Conservation (phyloP, 64 coral and sea anemone genomes). For the Stichodactyla mertensii region DNA sequence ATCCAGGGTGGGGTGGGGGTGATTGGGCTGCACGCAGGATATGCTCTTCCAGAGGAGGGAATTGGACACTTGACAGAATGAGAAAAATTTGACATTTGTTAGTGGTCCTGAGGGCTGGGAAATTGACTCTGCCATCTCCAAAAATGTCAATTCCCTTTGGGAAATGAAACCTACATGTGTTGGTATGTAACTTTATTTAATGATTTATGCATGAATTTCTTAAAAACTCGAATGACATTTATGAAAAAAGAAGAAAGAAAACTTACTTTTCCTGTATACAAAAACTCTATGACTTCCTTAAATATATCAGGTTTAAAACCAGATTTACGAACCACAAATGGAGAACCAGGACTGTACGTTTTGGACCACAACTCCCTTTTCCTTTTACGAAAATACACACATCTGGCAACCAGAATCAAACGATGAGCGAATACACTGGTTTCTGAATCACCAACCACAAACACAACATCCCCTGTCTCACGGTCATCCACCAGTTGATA, state of each 20-base stretch:
- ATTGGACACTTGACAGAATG: too few relatives aligned
- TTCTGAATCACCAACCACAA: slow-evolving; percentile 63
- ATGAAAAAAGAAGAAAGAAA: not conserved
- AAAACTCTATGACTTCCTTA: slow-evolving; percentile 73
- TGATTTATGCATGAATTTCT: not conserved
- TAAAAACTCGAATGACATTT: not conserved
- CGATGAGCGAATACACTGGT: slow-evolving; percentile 59
- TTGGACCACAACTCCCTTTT: slow-evolving; percentile 58
- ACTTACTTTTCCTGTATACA: slow-evolving; percentile 95
- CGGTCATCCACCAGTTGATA: slow-evolving; percentile 55
- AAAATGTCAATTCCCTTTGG: too few relatives aligned
- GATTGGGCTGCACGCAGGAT: too few relatives aligned
- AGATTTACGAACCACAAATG: slow-evolving; percentile 59
- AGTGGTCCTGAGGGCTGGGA: too few relatives aligned
- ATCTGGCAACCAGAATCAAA: slow-evolving; percentile 62
- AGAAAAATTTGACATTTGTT: too few relatives aligned
- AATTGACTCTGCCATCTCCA: too few relatives aligned
- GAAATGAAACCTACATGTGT: too few relatives aligned
- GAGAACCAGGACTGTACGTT: slow-evolving; percentile 37
- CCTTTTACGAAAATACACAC: slow-evolving; percentile 61
- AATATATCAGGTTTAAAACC: slow-evolving; percentile 69
- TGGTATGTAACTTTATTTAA: too few relatives aligned
- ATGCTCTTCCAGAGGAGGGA: too few relatives aligned
- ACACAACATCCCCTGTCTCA: slow-evolving; percentile 74
- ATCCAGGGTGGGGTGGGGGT: too few relatives aligned